Base-by-base conservation (phyloP, 2,113 vertebrate genomes). In the Microtus richardsoni region DNA sequence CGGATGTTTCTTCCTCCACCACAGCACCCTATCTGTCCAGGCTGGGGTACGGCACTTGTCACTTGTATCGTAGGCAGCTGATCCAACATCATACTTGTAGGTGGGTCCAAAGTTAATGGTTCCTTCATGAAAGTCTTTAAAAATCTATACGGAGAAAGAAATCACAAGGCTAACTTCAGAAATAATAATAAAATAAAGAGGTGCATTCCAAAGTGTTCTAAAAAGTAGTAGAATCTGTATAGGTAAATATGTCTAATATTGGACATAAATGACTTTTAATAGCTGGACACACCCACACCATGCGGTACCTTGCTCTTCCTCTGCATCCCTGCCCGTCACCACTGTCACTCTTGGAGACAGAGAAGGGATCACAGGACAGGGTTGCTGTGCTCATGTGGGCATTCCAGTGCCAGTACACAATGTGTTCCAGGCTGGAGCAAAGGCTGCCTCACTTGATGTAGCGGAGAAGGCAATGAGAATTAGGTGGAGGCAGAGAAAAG, bases 91-190 rank as follows among this genome's bases (percentile, higher is more conserved):
- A 0, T 99, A 99, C 92, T 99, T 99, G 91, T 99, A 99, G 33
- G 99, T 99, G 95, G 99, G 99, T 60, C 98, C 99, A 97, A 99
- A 99, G 91, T 98, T 98, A 96, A 99, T 99, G 89, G 98, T 93
- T 73, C 99, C 99, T 98, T 99, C 99, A 16, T 99, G 98, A 74
- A 99, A 99, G 91, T 99, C 99, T 95, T 99, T 99, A 97, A 99
- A 99, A 96, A 99, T 98, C 99, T 99, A 91, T 79, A 11, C 47
- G 92, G 93, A 97, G 94, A 93, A 92, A 54, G 93, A 88, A 60
- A 52, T 49, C 49, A 73, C 28, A 28, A 68, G 62, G 0, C 16
- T 41, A 5, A 17, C 39, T 62, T 4, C 16, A 49, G 39, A 2
- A 33, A 58, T 58, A 49, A 49, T 49, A 49, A 49, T 58, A 54